phyloP scores from a whole-genome alignment of 2,113 vertebrate genomes.

The Balaeniceps rex region DNA sequence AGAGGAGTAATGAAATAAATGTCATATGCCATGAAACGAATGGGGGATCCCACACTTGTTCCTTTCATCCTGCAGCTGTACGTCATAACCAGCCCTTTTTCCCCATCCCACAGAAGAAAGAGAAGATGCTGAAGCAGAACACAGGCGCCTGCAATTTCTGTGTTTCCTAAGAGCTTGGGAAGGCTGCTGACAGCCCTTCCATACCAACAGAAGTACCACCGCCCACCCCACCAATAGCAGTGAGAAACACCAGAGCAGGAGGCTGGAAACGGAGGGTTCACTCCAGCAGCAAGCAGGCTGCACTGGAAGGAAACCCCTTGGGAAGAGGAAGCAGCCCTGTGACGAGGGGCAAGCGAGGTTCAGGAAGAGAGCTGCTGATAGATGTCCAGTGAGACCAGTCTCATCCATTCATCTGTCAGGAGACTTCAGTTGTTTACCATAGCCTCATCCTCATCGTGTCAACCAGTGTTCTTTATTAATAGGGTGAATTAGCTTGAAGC shows the following conservation, averaged over 20 bases:
- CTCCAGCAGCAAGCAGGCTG: neutral
- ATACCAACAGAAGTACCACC: neutral
- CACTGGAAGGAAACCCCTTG: neutral
- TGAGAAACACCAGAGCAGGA: neutral
- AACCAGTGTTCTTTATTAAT: neutral
- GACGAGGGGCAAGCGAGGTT: neutral
- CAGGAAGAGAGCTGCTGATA: neutral
- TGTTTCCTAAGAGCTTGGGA: neutral
- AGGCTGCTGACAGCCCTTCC: neutral
- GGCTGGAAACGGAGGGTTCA: neutral
- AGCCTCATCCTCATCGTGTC: neutral
- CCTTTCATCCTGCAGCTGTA: neutral
- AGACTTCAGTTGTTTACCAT: neutral
- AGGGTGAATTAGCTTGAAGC: neutral
- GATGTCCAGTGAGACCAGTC: neutral
- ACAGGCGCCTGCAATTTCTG: neutral
- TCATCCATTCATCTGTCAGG: neutral
- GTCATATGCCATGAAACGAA: neutral
- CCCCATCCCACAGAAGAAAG: neutral
- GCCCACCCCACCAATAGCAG: fast-evolving
- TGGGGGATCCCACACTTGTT: constrained; percentile 11
- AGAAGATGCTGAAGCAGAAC: neutral
- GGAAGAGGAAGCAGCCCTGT: neutral
- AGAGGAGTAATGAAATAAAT: neutral
- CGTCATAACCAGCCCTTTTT: neutral